phyloP scores from a whole-genome alignment of 1,140 invertebrate species.

The Aleiodes sp. region DNA sequence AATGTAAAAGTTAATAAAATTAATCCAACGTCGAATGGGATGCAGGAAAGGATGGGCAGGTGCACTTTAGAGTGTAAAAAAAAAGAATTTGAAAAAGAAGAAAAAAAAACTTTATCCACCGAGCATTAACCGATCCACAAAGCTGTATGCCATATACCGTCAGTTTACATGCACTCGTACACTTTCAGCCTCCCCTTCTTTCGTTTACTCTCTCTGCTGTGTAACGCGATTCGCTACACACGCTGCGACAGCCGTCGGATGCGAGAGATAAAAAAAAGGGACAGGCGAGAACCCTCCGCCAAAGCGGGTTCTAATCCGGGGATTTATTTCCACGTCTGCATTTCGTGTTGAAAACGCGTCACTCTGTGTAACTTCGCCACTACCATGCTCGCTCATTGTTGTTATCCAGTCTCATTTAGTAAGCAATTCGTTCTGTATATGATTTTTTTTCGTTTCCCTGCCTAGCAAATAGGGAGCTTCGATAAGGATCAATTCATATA shows the following conservation, averaged over 20 bases:
- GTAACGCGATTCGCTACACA: constrained; percentile 28
- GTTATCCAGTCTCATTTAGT: constrained; percentile 12
- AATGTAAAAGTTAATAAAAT: constrained; percentile 17
- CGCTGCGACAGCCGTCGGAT: constrained; percentile 27
- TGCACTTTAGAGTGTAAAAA: constrained; percentile 17
- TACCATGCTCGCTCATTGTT: neutral
- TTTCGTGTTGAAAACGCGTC: constrained; percentile 24
- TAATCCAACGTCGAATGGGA: constrained; percentile 14
- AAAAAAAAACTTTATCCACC: constrained; percentile 7
- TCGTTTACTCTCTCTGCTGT: too few relatives aligned
- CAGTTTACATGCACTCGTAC: constrained; percentile 19
- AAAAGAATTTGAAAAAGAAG: neutral
- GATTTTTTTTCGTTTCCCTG: constrained; percentile 10
- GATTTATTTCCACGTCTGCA: constrained; percentile 39
- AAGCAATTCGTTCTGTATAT: constrained; percentile 1
- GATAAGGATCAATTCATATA: neutral
- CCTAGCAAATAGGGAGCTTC: neutral
- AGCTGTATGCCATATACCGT: constrained; percentile 13
- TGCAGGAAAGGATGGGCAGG: constrained; percentile 20
- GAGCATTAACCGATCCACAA: constrained; percentile 27
- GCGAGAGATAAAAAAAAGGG: constrained; percentile 6
- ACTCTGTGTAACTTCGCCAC: constrained; percentile 20
- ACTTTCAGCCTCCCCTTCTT: neutral
- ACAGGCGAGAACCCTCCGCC: neutral
- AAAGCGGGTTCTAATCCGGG: constrained; percentile 34